Evolutionary conservation across 1,140 invertebrate species (phyloP), one percentile per base, ranked within the genome.

Genomic region (Branchinecta lynchi): DNA sequence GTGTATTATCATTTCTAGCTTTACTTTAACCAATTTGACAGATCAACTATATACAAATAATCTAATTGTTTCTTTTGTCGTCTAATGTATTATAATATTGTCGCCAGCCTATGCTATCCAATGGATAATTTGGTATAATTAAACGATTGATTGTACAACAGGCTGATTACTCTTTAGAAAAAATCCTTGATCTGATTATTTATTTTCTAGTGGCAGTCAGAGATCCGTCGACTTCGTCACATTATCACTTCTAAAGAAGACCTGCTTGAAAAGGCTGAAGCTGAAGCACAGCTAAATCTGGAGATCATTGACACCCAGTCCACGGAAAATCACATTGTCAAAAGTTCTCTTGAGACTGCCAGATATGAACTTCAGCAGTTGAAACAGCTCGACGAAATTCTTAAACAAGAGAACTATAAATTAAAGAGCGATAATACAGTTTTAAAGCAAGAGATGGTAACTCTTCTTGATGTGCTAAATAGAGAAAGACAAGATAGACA

Each of bases 371-470:
- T 60, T 12, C 51, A 60, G 2, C 51, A 60, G 51, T 6, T 60
- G 12, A 60, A 60, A 20, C 51, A 60, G 17, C 51, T 60, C 6
- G 51, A 60, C 17, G 51, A 60, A 6, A 60, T 60, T 3, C 17
- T 60, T 3, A 60, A 60, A 60, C 51, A 60, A 60, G 51, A 60
- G 17, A 60, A 60, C 17, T 60, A 60, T 6, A 60, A 60, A 6
- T 20, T 60, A 60, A 60, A 60, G 17, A 60, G 6, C 17, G 51
- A 60, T 60, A 60, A 60, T 60, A 20, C 17, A 3, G 51, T 60
- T 60, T 60, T 60, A 60, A 60, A 60, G 17, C 51, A 60, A 60
- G 51, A 60, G 17, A 60, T 60, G 51, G 51, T 60, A 1, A 60
- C 51, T 15, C 51, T 60, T 20, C 17, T 60, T 12, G 51, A 60